Evolutionary conservation across 2,797 vertebrate species (phyloP).

Genomic region (Arnoldichthys spilopterus): DNA sequence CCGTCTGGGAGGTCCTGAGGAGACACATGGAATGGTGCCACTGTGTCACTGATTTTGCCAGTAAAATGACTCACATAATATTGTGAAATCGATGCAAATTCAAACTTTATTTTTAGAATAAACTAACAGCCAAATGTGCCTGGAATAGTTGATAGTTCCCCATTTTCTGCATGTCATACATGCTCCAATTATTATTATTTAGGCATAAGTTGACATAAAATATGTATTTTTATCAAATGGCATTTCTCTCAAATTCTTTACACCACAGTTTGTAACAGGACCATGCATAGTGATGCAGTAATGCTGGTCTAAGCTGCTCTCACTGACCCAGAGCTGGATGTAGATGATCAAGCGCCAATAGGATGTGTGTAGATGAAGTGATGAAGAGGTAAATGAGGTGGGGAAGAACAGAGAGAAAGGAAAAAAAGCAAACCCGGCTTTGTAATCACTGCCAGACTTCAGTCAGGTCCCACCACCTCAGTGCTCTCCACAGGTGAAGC

Average conservation of each 20-base stretch:
- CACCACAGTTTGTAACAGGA: not conserved
- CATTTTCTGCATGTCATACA: no score
- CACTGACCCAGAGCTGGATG: not conserved
- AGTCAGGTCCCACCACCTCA: slow-evolving; percentile 43
- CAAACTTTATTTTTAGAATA: not conserved
- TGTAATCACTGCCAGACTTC: slow-evolving; percentile 48
- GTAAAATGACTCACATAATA: not conserved
- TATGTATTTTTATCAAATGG: not conserved
- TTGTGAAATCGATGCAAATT: not conserved
- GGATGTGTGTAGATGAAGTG: slow-evolving; percentile 25
- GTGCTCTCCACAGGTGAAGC: slow-evolving; percentile 47
- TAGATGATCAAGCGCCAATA: not conserved
- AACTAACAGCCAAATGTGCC: not conserved
- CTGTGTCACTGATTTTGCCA: not conserved
- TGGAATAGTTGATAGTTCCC: not conserved
- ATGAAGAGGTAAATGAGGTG: slow-evolving; percentile 30
- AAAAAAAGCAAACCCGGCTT: slow-evolving; percentile 1
- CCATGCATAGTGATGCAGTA: not conserved
- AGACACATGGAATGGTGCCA: not conserved
- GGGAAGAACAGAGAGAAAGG: slow-evolving; percentile 12
- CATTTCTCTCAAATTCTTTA: not conserved
- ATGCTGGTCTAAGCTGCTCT: not conserved
- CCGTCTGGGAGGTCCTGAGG: not conserved
- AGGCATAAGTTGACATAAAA: not conserved
- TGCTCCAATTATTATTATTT: not conserved